Evolutionary conservation across 2,888 invertebrate genomes (phyloP).

Genomic region (Helobdella robusta): DNA sequence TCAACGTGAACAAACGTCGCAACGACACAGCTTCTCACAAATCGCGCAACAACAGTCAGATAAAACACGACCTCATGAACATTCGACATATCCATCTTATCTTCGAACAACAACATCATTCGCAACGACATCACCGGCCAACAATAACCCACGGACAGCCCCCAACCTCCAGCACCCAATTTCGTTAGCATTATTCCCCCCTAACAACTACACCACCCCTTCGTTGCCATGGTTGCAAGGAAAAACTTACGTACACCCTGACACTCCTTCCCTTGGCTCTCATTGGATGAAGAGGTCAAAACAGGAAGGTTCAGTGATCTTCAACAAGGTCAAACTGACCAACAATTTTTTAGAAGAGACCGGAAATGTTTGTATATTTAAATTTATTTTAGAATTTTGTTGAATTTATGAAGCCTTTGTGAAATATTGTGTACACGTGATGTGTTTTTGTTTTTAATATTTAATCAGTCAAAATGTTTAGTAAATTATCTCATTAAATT

Average conservation of each 20-base stretch:
- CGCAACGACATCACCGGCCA: not conserved
- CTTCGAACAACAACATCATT: no score
- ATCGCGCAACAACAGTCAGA: not conserved
- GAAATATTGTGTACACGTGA: no score
- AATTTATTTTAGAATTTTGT: not conserved
- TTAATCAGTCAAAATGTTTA: no score
- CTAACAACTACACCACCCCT: not conserved
- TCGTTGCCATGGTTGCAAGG: not conserved
- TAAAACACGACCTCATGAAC: no score
- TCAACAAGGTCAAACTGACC: slow-evolving; percentile 19
- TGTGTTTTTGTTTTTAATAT: no score
- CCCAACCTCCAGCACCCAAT: not conserved
- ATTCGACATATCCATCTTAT: no score
- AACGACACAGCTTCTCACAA: not conserved
- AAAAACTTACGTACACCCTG: slow-evolving; percentile 16
- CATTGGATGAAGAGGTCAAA: slow-evolving; percentile 15
- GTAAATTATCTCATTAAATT: no score
- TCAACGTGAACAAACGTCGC: not conserved
- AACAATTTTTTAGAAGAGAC: not conserved
- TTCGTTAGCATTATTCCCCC: no score
- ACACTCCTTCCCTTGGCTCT: slow-evolving; percentile 4
- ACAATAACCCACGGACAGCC: not conserved
- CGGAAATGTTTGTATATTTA: slow-evolving; percentile 9
- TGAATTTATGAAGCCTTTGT: no score
- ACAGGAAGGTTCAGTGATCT: slow-evolving; percentile 11